Evolutionary conservation across 1,140 invertebrate species (phyloP), one percentile per base, ranked within the genome.

Genomic region (Teleogryllus occipitalis): DNA sequence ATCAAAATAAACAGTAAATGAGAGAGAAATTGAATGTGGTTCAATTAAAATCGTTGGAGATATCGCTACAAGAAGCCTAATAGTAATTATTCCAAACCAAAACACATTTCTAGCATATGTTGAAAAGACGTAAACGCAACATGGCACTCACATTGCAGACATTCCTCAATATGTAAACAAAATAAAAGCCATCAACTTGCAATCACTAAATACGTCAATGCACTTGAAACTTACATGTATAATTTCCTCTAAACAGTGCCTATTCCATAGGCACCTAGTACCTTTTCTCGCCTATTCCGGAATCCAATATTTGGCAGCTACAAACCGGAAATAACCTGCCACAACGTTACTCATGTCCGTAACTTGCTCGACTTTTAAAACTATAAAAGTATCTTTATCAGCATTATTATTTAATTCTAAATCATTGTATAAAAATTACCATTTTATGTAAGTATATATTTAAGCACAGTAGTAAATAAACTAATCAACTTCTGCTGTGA

Each of bases 221-320:
- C 10, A 65, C 54, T 14, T 14, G 2, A 10, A 65, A 65, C 54
- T 65, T 65, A 65, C 54, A 65, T 65, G 18, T 65, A 65, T 65
- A 14, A 14, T 65, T 65, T 65, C 54, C 54, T 14, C 54, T 18
- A 65, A 65, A 65, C 18, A 3, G 54, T 10, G 54, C 54, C 54
- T 65, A 65, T 65, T 14, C 18, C 10, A 65, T 65, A 65, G 54
- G 54, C 54, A 65, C 54, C 54, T 65, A 65, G 18, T 18, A 65
- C 54, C 54, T 65, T 65, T 65, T 65, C 54, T 65, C 54, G 54
- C 54, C 54, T 65, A 65, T 65, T 65, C 54, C 54, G 54, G 54
- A 65, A 65, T 65, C 54, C 54, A 18, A 65, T 65, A 65, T 65
- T 65, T 65, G 54, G 54, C 54, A 65, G 54, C 54, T 18, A 65